These are phyloP conservation scores for Plebejus anna DNA, from an alignment of 2,888 invertebrate species.

Conservation along the genomic window DNA sequence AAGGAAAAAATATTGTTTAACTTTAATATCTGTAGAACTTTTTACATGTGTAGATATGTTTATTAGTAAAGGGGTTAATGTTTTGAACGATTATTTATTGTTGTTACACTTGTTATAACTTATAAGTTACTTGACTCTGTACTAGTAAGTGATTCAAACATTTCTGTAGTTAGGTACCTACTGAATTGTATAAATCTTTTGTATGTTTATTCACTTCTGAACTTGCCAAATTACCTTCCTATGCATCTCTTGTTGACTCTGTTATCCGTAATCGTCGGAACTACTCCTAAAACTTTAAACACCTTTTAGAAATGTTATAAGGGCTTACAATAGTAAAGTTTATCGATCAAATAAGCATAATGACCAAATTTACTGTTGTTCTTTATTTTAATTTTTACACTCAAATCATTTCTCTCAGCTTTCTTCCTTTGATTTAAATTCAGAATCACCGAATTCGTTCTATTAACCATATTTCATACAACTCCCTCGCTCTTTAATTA, in stretches of 20 bases:
- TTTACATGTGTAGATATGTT: neutral
- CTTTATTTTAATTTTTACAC: no score
- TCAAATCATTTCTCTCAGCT: no score
- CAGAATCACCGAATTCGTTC: no score
- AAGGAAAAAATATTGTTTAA: neutral
- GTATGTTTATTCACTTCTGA: conserved; percentile 50
- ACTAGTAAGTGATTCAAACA: conserved; percentile 4
- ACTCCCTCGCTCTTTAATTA: no score
- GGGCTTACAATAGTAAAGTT: neutral
- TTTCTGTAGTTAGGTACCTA: conserved; percentile 54
- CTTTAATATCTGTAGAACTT: neutral
- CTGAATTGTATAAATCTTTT: conserved; percentile 48
- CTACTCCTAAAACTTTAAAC: conserved; percentile 32
- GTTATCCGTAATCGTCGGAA: conserved; percentile 48
- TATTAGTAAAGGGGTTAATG: neutral
- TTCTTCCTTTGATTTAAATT: no score
- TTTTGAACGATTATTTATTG: neutral
- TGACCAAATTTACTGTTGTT: no score
- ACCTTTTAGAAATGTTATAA: neutral
- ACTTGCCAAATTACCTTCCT: conserved; percentile 73
- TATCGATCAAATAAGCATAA: neutral
- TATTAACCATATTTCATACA: no score
- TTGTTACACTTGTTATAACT: conserved; percentile 2
- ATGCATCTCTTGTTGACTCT: conserved; percentile 59
- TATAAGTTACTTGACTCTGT: neutral